Evolutionary conservation across 2,888 invertebrate genomes (phyloP).

Genomic region (Tricholauxania praeusta): DNA sequence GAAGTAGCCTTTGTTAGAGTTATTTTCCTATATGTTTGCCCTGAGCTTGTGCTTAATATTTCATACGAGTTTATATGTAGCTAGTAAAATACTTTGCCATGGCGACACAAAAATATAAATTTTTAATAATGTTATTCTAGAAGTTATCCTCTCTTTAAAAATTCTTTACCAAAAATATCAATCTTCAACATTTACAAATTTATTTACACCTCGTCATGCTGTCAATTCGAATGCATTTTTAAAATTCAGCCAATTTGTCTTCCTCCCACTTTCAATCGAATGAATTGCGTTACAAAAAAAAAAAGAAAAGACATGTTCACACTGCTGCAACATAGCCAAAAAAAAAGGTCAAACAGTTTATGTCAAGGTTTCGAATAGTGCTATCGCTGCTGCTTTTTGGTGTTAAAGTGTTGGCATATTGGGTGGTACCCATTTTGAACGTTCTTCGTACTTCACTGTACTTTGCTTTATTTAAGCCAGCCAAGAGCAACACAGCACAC

Average conservation of each 20-base stretch:
- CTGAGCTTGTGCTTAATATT: no score
- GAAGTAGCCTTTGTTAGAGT: no score
- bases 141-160: no score
- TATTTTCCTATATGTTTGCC: no score
- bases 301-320: neutral
- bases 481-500: neutral
- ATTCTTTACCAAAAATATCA: no score
- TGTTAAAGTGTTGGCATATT: conserved; percentile 9
- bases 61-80: no score
- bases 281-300: neutral
- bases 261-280: neutral
- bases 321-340: neutral
- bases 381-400: conserved; percentile 8
- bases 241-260: neutral
- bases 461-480: neutral
- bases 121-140: no score
- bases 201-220: neutral
- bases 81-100: no score
- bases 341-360: conserved; percentile 27
- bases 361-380: conserved; percentile 16
- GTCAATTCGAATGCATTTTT: neutral
- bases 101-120: no score
- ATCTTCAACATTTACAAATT: neutral
- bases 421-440: neutral
- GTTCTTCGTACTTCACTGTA: neutral